Conservation (phyloP, 2,888 invertebrate species). For the Bhutanitis thaidina region DNA sequence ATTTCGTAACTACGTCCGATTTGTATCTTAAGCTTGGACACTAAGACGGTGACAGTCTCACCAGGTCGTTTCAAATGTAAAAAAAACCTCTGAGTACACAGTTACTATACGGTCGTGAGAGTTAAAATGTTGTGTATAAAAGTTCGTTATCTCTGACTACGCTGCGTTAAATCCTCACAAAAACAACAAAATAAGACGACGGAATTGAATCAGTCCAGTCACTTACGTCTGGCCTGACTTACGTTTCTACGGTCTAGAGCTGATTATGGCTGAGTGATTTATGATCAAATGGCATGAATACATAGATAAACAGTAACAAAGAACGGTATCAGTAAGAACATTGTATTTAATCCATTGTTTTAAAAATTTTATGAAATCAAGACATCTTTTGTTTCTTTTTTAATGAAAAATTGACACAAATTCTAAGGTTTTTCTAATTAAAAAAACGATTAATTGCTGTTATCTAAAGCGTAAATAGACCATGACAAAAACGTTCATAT, state of each 20-base stretch:
- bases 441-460: slow-evolving; percentile 4
- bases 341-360: no score
- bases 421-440: neutral
- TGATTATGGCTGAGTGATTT: neutral
- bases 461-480: slow-evolving; percentile 8
- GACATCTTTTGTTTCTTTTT: neutral
- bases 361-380: neutral
- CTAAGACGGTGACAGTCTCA: no score
- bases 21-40: no score
- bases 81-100: no score
- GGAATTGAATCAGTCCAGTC: slow-evolving; percentile 5
- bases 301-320: neutral
- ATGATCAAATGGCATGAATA: no score
- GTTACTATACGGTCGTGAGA: no score
- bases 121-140: slow-evolving; percentile 9
- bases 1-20: no score
- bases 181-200: slow-evolving; percentile 2
- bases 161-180: slow-evolving; percentile 5
- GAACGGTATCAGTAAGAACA: neutral
- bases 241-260: neutral
- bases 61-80: no score
- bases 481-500: slow-evolving; percentile 2
- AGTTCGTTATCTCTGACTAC: slow-evolving; percentile 4
- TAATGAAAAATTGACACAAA: no score
- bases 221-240: neutral